Percentiles rank a stretch among this genome's conserved stretches.
These are phyloP conservation scores for Neodontobutis hainanensis DNA, from an alignment of 2,113 vertebrate species.

Conservation along the genomic window DNA sequence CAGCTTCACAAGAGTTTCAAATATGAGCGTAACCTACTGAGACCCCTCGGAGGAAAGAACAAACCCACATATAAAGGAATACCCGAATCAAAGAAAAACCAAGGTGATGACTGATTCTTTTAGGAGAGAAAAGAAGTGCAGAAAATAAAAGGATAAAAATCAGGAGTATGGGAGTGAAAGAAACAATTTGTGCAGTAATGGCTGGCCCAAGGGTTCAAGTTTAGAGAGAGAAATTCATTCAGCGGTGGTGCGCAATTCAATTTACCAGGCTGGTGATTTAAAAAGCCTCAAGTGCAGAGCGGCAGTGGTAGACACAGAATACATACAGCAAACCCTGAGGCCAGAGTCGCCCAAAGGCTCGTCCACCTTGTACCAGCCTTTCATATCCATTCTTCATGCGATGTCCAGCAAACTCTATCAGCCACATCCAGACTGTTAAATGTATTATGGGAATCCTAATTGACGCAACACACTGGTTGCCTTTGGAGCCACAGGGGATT, in stretches of 20 bases:
- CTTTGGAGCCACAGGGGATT: neutral
- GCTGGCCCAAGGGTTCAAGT: conserved; percentile 32
- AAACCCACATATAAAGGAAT: neutral
- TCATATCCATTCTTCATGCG: neutral
- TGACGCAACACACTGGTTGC: neutral
- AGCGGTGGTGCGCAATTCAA: conserved; percentile 43
- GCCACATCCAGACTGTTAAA: conserved; percentile 3
- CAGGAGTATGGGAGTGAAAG: conserved; percentile 15
- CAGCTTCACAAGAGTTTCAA: conserved; percentile 1
- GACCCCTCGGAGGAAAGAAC: neutral
- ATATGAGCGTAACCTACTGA: conserved; percentile 4
- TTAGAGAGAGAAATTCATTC: conserved; percentile 47
- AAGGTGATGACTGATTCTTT: conserved; percentile 24
- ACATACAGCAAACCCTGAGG: neutral
- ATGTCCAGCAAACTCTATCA: neutral
- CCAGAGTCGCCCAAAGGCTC: neutral
- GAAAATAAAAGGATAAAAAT: conserved; percentile 6
- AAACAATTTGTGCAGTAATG: conserved; percentile 46
- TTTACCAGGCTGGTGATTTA: conserved; percentile 56
- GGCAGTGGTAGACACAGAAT: neutral
- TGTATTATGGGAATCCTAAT: neutral
- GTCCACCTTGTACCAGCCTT: neutral
- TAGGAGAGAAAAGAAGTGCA: neutral
- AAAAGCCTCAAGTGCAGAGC: conserved; percentile 35
- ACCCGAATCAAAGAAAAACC: conserved; percentile 9